These are phyloP conservation scores for Colletes collaris DNA, from an alignment of 2,888 invertebrate genomes.

Conservation along the genomic window DNA sequence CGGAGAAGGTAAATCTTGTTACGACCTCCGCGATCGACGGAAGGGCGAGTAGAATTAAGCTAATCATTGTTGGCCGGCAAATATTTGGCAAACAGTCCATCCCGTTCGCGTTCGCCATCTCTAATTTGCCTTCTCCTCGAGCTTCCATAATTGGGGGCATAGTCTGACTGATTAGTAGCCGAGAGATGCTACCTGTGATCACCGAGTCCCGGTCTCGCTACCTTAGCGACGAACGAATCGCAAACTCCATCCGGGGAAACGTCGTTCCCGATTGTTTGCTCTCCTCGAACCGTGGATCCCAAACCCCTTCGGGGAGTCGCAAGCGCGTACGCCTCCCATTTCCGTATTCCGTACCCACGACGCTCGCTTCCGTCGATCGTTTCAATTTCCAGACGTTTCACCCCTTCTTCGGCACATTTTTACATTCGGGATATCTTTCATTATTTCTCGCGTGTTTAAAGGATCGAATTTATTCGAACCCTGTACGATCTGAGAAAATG, in stretches of 20 bases:
- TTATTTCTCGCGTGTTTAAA: too few species aligned
- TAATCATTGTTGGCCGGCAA: conserved; percentile 66
- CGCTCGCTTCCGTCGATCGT: too few species aligned
- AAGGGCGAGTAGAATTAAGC: conserved; percentile 37
- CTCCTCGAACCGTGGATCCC: neutral
- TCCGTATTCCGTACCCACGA: too few species aligned
- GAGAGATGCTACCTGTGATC: conserved; percentile 46
- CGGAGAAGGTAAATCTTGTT: conserved; percentile 6
- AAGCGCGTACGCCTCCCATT: too few species aligned
- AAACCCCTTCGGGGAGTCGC: too few species aligned
- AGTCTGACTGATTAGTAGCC: conserved; percentile 64
- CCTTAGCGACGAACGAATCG: conserved; percentile 11
- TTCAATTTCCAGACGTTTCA: too few species aligned
- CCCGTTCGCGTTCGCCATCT: conserved; percentile 46
- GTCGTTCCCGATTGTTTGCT: conserved; percentile 25
- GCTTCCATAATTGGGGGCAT: conserved; percentile 61
- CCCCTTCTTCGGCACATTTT: too few species aligned
- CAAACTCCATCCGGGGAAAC: conserved; percentile 17
- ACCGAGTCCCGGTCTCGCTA: conserved; percentile 1
- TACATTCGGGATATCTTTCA: too few species aligned
- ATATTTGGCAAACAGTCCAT: conserved; percentile 66
- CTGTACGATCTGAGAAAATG: too few species aligned
- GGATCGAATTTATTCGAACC: too few species aligned
- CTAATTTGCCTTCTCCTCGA: conserved; percentile 64
- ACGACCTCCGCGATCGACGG: neutral